phyloP scores from a whole-genome alignment of 2,888 invertebrate genomes.

The Altica lythri region DNA sequence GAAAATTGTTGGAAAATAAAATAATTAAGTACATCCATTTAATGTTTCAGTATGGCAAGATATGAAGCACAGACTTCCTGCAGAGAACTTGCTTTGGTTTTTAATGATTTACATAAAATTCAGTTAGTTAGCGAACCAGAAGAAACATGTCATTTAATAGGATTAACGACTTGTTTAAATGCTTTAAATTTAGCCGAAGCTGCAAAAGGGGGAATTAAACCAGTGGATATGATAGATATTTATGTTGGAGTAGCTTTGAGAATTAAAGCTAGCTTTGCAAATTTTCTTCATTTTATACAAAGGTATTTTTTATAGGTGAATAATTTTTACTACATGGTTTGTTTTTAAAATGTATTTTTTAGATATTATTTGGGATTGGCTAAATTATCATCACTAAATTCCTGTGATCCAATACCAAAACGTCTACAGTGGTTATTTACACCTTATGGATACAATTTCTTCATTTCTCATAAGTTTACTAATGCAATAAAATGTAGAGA shows the following conservation, averaged over 20 bases:
- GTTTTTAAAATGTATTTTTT: too few species aligned
- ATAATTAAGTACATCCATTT: too few species aligned
- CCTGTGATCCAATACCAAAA: constrained; percentile 64
- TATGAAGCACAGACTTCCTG: constrained; percentile 66
- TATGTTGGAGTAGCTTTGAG: constrained; percentile 82
- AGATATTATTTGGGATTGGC: constrained; percentile 77
- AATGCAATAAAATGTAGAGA: constrained; percentile 62
- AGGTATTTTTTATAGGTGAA: too few species aligned
- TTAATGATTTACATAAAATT: constrained; percentile 83
- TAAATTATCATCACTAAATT: constrained; percentile 60
- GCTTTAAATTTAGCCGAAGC: constrained; percentile 89
- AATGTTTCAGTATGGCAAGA: constrained; percentile 55
- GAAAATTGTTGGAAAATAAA: too few species aligned
- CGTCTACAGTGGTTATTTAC: constrained; percentile 84
- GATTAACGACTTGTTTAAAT: constrained; percentile 76
- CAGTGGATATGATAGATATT: constrained; percentile 75
- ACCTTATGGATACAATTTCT: constrained; percentile 79
- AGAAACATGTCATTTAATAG: constrained; percentile 60
- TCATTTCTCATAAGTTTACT: constrained; percentile 75
- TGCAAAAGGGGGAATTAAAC: constrained; percentile 69
- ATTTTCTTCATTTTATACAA: constrained; percentile 38
- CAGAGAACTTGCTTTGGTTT: constrained; percentile 75
- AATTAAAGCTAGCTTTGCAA: constrained; percentile 67
- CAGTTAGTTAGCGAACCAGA: constrained; percentile 70
- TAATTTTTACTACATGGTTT: too few species aligned